Base-by-base conservation (phyloP, 2,797 vertebrate genomes). In the Sebastes iracundus region DNA sequence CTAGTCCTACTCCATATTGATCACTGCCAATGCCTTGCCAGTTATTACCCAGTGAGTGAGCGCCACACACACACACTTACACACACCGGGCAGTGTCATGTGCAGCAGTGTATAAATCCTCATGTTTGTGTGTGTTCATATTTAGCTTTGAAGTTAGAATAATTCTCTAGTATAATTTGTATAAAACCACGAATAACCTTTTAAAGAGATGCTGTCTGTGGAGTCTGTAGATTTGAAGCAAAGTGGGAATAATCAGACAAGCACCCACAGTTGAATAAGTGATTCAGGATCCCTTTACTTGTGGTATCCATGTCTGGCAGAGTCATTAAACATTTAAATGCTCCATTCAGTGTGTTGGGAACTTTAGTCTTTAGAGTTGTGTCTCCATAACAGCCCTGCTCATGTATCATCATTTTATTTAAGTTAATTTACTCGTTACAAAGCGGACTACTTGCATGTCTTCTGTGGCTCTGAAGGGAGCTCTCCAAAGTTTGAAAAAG, bases 1-100 rank as follows among this genome's bases (percentile, higher is more conserved):
- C 79, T 76, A 81, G 79, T 77, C 83, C 72, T 65, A 67, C 86
- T 88, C 73, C 72, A 72, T 86, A 84, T 59, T 79, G 85, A 84
- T 84, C 76, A 87, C 66, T 81, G 83, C 77, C 80, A 84, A 77
- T 85, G 76, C 83, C 77, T 82, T 78, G 27, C 25, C 84, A 79
- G 81, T 87, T 83, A 90, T 88, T 87, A 86, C 49, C 33, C 35
- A 68, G 52, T 73, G 72, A 84, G 62, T 63, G 70, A 71, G 33
- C 53, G 33, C 30, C 28, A 27, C 42, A 52, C 72, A 70, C 53
- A 28, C 32, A 59, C 33, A 56, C 35, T 6, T 23, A 71, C 23
- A 64, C 38, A 66, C 18, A 55, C 74, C 30, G 30, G 77, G 59
- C 64, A 65, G 32, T 74, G 61, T 28, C 35, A 49, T 56, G 30